phyloP scores from a whole-genome alignment of 2,113 vertebrate species.

The Colaptes auratus region DNA sequence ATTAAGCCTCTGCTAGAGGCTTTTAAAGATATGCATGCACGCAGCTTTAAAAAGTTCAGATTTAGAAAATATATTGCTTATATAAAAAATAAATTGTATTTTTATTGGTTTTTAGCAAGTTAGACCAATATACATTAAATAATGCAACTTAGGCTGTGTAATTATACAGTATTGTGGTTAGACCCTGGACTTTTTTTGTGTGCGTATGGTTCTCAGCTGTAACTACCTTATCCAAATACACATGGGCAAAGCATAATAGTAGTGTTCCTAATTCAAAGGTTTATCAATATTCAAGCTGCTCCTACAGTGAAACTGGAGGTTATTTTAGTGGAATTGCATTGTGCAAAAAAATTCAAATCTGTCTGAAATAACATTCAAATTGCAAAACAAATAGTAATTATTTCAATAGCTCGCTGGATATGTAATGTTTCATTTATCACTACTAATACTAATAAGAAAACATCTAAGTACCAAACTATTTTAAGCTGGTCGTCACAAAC shows the following conservation, averaged over 20 bases:
- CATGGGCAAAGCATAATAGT: neutral
- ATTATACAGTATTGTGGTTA: neutral
- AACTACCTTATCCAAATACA: neutral
- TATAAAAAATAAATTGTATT: neutral
- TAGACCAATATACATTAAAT: neutral
- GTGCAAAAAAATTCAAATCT: neutral
- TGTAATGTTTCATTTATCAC: slow-evolving; percentile 15
- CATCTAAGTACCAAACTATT: slow-evolving; percentile 70
- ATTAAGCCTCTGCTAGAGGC: neutral
- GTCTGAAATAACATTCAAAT: neutral
- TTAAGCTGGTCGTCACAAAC: slow-evolving; percentile 72
- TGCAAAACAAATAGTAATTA: slow-evolving; percentile 3
- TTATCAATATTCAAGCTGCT: neutral
- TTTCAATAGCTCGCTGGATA: neutral
- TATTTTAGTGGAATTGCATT: slow-evolving; percentile 10
- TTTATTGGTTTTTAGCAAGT: neutral
- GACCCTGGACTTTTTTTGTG: neutral
- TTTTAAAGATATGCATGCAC: neutral
- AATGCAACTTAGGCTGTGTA: neutral
- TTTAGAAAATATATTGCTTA: neutral
- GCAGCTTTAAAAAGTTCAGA: neutral
- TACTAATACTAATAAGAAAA: slow-evolving; percentile 60
- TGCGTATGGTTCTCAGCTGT: neutral
- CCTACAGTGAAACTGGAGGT: neutral
- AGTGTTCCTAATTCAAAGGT: neutral